Evolutionary conservation across 2,888 invertebrate genomes (phyloP), one percentile per base, ranked within the genome.

Genomic region (Tanytarsus gracilentus): DNA sequence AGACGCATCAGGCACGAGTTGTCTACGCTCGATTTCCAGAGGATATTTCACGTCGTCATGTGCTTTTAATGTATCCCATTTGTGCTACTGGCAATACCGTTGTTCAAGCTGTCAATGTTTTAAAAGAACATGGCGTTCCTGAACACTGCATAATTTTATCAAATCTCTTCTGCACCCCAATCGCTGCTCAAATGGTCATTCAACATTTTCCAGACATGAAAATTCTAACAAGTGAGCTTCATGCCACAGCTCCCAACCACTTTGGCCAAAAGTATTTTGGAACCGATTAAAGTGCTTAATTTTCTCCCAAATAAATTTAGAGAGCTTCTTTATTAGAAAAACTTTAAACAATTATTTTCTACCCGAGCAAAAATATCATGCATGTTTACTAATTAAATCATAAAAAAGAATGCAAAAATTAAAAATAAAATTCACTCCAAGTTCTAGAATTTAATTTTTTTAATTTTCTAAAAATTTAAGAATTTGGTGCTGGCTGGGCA

Each of bases 231-330:
- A 93, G 97, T 0, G 98, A 99, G 73, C 80, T 99, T 25, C 91
- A 96, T 72, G 87, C 87, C 0, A 86, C 95, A 2, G 94, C 96
- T 7, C 98, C 98, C 7, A 95, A 93, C 76, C 97, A 98, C 75
- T 99, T 99, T 75, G 97, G 98, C 56, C 91, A 92, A 75, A 96
- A 93, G 74, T 99, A 99, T 76, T 99, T 99, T 77, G 98, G 98
- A 65, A 98, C 98, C 61, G 97, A 97, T 77, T 98, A 69, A 64
- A n/a, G 8, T 16, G 2, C 11, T n/a, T 16, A 18, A 7, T 39
- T 8, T 39, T 6, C 14, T 39, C 39, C 7, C n/a, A n/a, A n/a
- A n/a, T n/a, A n/a, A n/a, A n/a, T n/a, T n/a, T n/a, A n/a, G n/a
- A n/a, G n/a, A n/a, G n/a, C n/a, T n/a, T n/a, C n/a, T n/a, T n/a